Evolutionary conservation across 2,113 vertebrate species (phyloP).

Genomic region (Sceloporus tristichus): DNA sequence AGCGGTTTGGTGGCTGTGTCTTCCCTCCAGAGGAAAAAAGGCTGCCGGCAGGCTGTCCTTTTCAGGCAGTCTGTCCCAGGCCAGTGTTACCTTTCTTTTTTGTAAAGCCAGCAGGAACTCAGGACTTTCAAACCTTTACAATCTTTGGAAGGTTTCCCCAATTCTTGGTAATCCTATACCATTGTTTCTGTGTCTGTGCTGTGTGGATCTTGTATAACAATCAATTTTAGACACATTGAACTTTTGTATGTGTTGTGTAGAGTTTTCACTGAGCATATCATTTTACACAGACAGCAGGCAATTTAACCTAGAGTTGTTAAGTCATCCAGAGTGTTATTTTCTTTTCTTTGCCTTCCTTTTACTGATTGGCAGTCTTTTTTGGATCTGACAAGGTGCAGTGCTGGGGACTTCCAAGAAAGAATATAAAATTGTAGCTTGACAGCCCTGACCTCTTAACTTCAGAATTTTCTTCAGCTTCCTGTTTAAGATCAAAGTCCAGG

Average conservation of each 20-base stretch:
- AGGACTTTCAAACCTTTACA: not conserved
- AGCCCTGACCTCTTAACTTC: not conserved
- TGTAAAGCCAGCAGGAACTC: not conserved
- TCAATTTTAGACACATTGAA: not conserved
- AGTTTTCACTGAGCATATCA: slow-evolving; percentile 16
- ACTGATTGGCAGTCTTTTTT: not conserved
- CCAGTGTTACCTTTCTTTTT: not conserved
- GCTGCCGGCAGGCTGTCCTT: too few species aligned
- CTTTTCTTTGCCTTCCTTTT: slow-evolving; percentile 11
- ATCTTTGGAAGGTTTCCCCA: not conserved
- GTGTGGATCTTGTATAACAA: not conserved
- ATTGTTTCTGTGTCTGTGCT: not conserved
- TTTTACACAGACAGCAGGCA: slow-evolving; percentile 22
- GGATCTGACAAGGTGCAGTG: slow-evolving; percentile 8
- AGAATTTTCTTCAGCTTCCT: not conserved
- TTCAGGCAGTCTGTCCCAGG: too few species aligned
- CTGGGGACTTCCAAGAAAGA: slow-evolving; percentile 9
- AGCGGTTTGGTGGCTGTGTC: too few species aligned
- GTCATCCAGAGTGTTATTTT: slow-evolving; percentile 14
- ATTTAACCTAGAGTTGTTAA: slow-evolving; percentile 25
- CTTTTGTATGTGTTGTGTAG: not conserved
- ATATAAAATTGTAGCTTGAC: slow-evolving; percentile 17
- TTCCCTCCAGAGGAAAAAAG: too few species aligned
- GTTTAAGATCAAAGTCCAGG: not conserved
- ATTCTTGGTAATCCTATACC: not conserved